Evolutionary conservation across 2,888 invertebrate genomes (phyloP).

Genomic region (Scaptodrosophila latifasciaeformis): DNA sequence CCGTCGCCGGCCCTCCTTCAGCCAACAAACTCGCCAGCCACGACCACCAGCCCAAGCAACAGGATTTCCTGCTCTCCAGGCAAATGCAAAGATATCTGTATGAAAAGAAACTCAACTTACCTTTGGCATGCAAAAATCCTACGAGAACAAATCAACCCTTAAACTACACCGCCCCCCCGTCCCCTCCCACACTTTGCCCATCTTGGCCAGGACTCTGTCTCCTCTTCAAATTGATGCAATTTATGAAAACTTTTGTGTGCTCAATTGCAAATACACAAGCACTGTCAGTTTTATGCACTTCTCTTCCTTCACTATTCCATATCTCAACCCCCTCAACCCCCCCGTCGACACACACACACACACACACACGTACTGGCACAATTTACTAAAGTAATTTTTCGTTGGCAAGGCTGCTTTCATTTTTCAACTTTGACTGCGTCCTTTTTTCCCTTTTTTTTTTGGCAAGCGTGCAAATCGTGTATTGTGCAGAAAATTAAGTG

Average conservation of each 20-base stretch:
- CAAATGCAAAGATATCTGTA: too few species aligned
- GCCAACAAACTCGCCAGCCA: constrained; percentile 10
- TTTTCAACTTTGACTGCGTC: constrained; percentile 12
- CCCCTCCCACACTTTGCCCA: background rate
- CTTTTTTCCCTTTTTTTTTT: constrained; percentile 5
- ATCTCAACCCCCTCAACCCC: background rate
- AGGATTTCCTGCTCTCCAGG: constrained; percentile 60
- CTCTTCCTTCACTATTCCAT: constrained; percentile 5
- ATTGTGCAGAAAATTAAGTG: constrained; percentile 58
- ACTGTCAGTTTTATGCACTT: constrained; percentile 61
- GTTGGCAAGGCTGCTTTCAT: constrained; percentile 36
- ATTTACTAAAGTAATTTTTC: constrained; percentile 53
- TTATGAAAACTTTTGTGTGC: constrained; percentile 67
- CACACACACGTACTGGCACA: too few species aligned
- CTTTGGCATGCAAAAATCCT: background rate
- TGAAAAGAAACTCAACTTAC: too few species aligned
- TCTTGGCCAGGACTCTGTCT: background rate
- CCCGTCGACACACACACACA: too few species aligned
- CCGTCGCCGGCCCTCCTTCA: constrained; percentile 16
- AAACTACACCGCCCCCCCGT: background rate
- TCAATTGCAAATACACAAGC: constrained; percentile 61
- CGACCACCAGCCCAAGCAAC: constrained; percentile 38
- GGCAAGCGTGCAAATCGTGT: constrained; percentile 27
- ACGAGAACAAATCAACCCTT: too few species aligned
- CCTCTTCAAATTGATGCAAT: constrained; percentile 62